Percentiles rank a stretch among this genome's conserved stretches.
Conservation (phyloP, 2,797 vertebrate species). For the Falco biarmicus region DNA sequence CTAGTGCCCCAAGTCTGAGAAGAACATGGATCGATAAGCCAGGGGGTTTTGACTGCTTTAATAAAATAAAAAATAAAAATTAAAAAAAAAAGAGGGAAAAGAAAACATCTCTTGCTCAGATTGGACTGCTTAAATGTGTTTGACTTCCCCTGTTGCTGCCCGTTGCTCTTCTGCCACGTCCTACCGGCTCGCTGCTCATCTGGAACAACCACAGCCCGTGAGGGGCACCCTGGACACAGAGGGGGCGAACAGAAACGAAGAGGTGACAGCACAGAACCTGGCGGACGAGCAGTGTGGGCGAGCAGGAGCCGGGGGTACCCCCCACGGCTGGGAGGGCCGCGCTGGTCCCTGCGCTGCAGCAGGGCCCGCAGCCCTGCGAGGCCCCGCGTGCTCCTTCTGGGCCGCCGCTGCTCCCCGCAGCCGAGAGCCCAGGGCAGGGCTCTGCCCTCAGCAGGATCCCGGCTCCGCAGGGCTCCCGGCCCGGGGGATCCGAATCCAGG, state of each 20-base stretch:
- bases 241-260: background rate
- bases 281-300: background rate
- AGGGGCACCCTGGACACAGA: background rate
- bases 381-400: background rate
- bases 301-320: background rate
- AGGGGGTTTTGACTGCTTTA: background rate
- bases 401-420: background rate
- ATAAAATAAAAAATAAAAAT: background rate
- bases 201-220: background rate
- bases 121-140: background rate
- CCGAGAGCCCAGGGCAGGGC: too few relatives aligned
- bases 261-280: background rate
- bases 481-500: background rate
- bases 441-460: background rate
- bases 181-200: background rate
- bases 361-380: too few relatives aligned
- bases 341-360: too few relatives aligned
- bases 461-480: background rate
- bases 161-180: background rate
- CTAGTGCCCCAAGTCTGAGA: background rate
- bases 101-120: background rate
- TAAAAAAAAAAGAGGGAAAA: background rate
- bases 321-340: too few relatives aligned
- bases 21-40: background rate
- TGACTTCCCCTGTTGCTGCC: background rate